Evolutionary conservation across 2,888 invertebrate species (phyloP).

Genomic region (Isoperla grammatica): DNA sequence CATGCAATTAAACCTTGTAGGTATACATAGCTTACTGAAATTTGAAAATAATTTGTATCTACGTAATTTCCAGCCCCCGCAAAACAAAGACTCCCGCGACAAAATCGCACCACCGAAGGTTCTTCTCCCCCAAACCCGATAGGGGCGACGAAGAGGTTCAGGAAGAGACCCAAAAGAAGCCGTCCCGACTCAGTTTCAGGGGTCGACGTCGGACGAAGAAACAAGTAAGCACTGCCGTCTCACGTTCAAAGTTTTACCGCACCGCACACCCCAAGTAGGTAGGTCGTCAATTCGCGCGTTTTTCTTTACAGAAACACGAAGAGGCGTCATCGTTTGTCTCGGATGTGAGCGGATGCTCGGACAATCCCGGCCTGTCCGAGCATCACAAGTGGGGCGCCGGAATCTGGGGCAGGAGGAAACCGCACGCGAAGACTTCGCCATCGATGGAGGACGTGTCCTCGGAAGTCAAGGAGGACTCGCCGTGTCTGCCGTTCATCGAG

Average conservation of each 20-base stretch:
- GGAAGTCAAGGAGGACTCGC: not conserved
- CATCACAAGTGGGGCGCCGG: slow-evolving; percentile 21
- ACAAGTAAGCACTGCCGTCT: slow-evolving; percentile 27
- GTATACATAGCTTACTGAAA: too few relatives aligned
- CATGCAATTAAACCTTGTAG: too few relatives aligned
- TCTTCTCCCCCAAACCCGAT: slow-evolving; percentile 34
- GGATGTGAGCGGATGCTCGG: slow-evolving; percentile 2
- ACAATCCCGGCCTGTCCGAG: slow-evolving; percentile 7
- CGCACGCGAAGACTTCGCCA: slow-evolving; percentile 6
- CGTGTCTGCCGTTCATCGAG: not conserved
- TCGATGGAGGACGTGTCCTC: not conserved
- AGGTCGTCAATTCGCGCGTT: slow-evolving; percentile 4
- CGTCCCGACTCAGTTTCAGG: slow-evolving; percentile 40
- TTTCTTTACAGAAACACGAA: slow-evolving; percentile 22
- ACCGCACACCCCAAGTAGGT: slow-evolving; percentile 7
- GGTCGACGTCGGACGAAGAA: slow-evolving; percentile 39
- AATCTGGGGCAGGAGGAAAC: slow-evolving; percentile 23
- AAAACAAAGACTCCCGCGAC: slow-evolving; percentile 37
- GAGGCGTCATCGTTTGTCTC: not conserved
- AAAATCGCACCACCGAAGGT: slow-evolving; percentile 37
- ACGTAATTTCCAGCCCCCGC: slow-evolving; percentile 21
- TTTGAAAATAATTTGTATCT: not conserved
- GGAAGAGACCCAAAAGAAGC: slow-evolving; percentile 31
- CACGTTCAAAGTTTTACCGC: slow-evolving; percentile 19
- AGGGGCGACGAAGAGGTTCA: not conserved